Evolutionary conservation across 1,140 invertebrate genomes (phyloP).

Genomic region (Sesamia nonagrioides): DNA sequence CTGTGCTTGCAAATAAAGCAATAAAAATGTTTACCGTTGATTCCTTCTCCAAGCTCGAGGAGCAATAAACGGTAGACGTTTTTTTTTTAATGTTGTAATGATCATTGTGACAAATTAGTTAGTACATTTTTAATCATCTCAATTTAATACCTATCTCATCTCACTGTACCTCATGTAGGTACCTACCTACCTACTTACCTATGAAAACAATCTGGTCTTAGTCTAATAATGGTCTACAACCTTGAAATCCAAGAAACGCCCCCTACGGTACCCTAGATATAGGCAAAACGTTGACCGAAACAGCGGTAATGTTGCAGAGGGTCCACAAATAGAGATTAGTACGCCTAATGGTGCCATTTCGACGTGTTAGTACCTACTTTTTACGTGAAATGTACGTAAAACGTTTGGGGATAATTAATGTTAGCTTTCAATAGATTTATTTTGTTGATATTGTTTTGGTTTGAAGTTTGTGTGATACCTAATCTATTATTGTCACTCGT

Average conservation of each 20-base stretch:
- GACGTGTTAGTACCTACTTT: constrained; percentile 51
- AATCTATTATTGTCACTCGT: neutral
- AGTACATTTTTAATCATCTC: too few species aligned
- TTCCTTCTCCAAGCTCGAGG: too few species aligned
- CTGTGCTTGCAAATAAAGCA: too few species aligned
- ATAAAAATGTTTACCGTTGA: too few species aligned
- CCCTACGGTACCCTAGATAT: constrained; percentile 17
- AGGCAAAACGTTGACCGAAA: constrained; percentile 52
- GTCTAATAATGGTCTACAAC: neutral
- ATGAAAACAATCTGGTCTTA: too few species aligned
- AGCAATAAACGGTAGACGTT: too few species aligned
- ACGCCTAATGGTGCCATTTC: constrained; percentile 68
- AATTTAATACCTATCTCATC: too few species aligned
- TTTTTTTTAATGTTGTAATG: too few species aligned
- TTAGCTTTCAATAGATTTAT: constrained; percentile 27
- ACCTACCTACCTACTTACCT: too few species aligned
- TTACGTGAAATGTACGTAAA: constrained; percentile 41
- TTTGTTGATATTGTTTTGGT: neutral
- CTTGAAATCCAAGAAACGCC: neutral
- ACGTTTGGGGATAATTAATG: constrained; percentile 25
- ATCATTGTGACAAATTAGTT: too few species aligned
- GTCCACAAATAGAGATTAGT: constrained; percentile 67
- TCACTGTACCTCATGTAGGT: too few species aligned
- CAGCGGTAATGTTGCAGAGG: constrained; percentile 54
- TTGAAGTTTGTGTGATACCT: constrained; percentile 1